These are phyloP conservation scores for Tragulus kanchil DNA, from an alignment of 2,113 vertebrate genomes.

Conservation along the genomic window DNA sequence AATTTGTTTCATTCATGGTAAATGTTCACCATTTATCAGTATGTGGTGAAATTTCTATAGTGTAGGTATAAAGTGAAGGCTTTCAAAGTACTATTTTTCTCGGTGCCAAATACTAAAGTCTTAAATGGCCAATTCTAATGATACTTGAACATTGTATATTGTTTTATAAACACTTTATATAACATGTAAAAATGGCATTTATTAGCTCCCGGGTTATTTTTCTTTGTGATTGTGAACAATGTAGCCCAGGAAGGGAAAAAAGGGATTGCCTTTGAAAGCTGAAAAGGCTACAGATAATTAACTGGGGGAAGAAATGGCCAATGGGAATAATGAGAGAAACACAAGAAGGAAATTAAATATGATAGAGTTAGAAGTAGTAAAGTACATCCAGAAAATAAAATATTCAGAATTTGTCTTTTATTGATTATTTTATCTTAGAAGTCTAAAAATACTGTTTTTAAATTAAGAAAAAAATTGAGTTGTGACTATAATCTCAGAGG, in stretches of 20 bases:
- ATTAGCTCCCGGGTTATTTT: conserved; percentile 72
- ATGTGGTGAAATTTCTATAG: conserved; percentile 71
- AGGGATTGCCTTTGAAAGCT: neutral
- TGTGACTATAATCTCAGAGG: neutral
- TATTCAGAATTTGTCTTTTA: neutral
- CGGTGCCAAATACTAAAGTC: conserved; percentile 62
- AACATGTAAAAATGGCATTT: conserved; percentile 75
- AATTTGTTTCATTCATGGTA: conserved; percentile 76
- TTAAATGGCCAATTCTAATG: conserved; percentile 76
- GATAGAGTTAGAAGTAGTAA: neutral
- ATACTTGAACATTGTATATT: conserved; percentile 77
- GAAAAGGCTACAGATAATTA: conserved; percentile 70
- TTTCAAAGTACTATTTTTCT: conserved; percentile 78
- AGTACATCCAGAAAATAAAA: neutral
- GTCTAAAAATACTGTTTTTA: conserved; percentile 17
- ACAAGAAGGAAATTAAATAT: neutral
- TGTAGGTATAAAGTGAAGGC: conserved; percentile 73
- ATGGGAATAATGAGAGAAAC: neutral
- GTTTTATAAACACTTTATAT: conserved; percentile 79
- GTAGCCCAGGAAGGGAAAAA: conserved; percentile 32
- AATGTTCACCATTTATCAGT: conserved; percentile 62
- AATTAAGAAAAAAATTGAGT: neutral
- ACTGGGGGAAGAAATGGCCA: neutral
- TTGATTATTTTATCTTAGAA: neutral
- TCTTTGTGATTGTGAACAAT: conserved; percentile 65